Base-by-base conservation (phyloP, 2,113 vertebrate genomes). In the Chrysochloris asiatica region DNA sequence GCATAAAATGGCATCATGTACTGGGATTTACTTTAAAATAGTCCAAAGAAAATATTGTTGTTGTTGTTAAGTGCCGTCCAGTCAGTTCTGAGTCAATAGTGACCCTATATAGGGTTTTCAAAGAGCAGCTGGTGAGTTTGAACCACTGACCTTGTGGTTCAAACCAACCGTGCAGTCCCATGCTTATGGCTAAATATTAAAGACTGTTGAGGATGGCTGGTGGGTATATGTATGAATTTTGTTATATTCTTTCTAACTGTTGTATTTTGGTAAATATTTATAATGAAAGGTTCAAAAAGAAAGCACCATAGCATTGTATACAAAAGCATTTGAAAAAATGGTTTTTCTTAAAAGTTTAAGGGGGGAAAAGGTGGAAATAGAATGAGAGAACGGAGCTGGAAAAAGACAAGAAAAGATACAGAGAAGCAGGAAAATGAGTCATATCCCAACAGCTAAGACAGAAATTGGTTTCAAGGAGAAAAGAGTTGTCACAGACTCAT, bases 241-340 rank as follows among this genome's bases (percentile, higher is more conserved):
- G 4, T 93, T 52, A 30, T 75, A 69, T 90, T 82, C 9, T 85
- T n/a, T 71, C 61, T 63, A 43, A 19, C 75, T 79, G 75, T 43
- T 61, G 1, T 89, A 5, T 79, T 83, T 67, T 91, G 76, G 52
- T n/a, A 91, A 79, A 83, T 91, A 30, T 82, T 63, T 33, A 82
- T 86, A 65, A 73, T 83, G 75, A 88, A 82, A 88, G 14, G 73
- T 78, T 90, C 82, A 54, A 67, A 59, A n/a, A 85, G 36, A 91
- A 38, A 67, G 12, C 38, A 86, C 21, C 19, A 56, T 36, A 85
- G 33, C 48, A 73, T 71, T 93, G 45, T 12, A 43, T 79, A 52
- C 48, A 54, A 76, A 89, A 76, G 80, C 48, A 87, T 91, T 95
- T 89, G 75, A 94, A 85, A 41, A 90, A 80, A 8, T 61, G 17